phyloP scores from a whole-genome alignment of 1,140 invertebrate species.

The Stenopsyche tienmushanensis region DNA sequence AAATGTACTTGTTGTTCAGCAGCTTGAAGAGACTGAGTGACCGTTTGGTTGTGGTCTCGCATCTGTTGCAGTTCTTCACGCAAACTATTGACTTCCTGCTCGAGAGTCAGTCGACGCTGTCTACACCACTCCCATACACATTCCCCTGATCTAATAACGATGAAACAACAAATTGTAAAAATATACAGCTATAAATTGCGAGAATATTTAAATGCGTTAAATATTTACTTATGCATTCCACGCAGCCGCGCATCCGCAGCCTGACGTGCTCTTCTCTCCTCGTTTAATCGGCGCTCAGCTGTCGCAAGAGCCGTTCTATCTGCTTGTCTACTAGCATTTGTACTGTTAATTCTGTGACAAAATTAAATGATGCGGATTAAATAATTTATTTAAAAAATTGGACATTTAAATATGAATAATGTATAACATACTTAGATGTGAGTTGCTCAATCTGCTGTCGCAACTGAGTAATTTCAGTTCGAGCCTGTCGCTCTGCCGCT shows the following conservation, averaged over 20 bases:
- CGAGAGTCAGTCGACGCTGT: constrained; percentile 43
- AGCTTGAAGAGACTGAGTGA: constrained; percentile 45
- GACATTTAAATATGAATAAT: constrained; percentile 5
- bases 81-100: constrained; percentile 45
- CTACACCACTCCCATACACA: constrained; percentile 49
- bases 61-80: constrained; percentile 47
- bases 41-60: constrained; percentile 42
- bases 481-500: constrained; percentile 70
- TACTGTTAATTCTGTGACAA: constrained; percentile 37
- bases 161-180: no score
- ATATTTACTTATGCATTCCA: constrained; percentile 34
- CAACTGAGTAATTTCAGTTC: constrained; percentile 73
- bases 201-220: background rate
- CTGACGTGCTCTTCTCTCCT: constrained; percentile 76
- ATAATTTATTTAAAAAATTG: constrained; percentile 10
- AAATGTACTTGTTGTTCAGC: constrained; percentile 43
- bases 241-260: constrained; percentile 73
- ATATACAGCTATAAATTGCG: background rate
- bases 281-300: constrained; percentile 78
- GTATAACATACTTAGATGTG: constrained; percentile 65
- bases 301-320: constrained; percentile 76
- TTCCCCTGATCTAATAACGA: constrained; percentile 43
- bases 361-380: background rate
- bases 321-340: constrained; percentile 67
- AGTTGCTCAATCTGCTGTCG: constrained; percentile 82